These are phyloP conservation scores for Geococcyx californianus DNA, from an alignment of 2,113 vertebrate genomes.

Conservation along the genomic window DNA sequence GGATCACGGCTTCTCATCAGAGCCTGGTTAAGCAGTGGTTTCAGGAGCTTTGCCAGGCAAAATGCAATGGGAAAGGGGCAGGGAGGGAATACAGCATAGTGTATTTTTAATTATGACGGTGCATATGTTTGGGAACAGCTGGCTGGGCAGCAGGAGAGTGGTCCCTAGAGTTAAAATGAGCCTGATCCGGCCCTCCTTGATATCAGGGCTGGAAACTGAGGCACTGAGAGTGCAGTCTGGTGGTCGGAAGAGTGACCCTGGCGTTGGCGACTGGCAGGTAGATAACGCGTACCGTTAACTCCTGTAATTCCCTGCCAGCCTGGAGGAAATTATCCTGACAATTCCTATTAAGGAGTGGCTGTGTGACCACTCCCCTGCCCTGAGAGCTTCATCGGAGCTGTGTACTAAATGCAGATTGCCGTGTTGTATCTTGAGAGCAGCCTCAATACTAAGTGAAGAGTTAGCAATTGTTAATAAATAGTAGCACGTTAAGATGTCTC, in stretches of 20 bases:
- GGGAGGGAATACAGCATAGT: rapidly evolving
- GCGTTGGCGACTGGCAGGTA: not conserved
- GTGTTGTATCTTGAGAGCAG: not conserved
- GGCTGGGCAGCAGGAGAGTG: not conserved
- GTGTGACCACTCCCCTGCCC: not conserved
- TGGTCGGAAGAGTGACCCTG: not conserved
- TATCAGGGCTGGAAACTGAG: not conserved
- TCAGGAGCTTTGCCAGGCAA: not conserved
- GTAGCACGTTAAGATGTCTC: slow-evolving; percentile 7
- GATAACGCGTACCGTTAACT: not conserved
- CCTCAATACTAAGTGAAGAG: not conserved
- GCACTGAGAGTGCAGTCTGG: not conserved
- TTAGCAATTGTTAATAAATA: slow-evolving; percentile 46
- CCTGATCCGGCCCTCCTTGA: not conserved
- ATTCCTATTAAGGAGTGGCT: not conserved
- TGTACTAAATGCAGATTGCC: slow-evolving; percentile 7
- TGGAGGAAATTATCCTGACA: not conserved
- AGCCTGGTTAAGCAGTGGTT: not conserved
- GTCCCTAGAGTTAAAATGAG: not conserved
- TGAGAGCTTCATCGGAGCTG: not conserved
- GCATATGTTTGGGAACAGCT: not conserved
- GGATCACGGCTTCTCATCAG: too few relatives aligned
- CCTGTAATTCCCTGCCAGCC: not conserved
- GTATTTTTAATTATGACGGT: not conserved
- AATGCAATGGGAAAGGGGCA: rapidly evolving